Evolutionary conservation across 2,797 vertebrate species (phyloP).

Genomic region (Florisuga fusca): DNA sequence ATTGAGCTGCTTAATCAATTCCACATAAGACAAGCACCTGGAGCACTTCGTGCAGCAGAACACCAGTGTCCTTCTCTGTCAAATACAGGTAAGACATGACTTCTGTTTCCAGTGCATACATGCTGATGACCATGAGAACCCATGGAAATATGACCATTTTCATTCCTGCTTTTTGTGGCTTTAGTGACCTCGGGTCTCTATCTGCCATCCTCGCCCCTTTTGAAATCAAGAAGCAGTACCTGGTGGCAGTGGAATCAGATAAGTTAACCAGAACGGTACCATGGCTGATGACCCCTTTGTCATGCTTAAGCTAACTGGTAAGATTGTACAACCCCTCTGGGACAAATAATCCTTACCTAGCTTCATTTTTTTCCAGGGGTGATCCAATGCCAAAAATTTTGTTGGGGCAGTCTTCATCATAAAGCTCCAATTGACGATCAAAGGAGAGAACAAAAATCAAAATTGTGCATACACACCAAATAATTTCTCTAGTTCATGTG

Average conservation of each 20-base stretch:
- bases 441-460: neutral
- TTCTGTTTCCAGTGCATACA: neutral
- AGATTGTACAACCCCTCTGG: neutral
- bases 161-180: neutral
- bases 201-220: neutral
- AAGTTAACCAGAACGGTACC: neutral
- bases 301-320: neutral
- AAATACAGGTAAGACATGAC: neutral
- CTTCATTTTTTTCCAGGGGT: neutral
- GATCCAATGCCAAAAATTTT: neutral
- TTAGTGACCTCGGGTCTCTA: neutral
- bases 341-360: slow-evolving; percentile 40
- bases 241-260: neutral
- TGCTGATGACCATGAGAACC: neutral
- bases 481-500: neutral
- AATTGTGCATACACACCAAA: neutral
- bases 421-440: neutral
- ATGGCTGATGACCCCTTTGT: neutral
- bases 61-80: neutral
- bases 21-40: neutral
- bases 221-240: slow-evolving; percentile 17
- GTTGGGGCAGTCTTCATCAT: neutral
- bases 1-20: slow-evolving; percentile 23
- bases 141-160: neutral
- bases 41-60: slow-evolving; percentile 3